Base-by-base conservation (phyloP, 2,113 vertebrate species). In the Actenoides lindsayi region DNA sequence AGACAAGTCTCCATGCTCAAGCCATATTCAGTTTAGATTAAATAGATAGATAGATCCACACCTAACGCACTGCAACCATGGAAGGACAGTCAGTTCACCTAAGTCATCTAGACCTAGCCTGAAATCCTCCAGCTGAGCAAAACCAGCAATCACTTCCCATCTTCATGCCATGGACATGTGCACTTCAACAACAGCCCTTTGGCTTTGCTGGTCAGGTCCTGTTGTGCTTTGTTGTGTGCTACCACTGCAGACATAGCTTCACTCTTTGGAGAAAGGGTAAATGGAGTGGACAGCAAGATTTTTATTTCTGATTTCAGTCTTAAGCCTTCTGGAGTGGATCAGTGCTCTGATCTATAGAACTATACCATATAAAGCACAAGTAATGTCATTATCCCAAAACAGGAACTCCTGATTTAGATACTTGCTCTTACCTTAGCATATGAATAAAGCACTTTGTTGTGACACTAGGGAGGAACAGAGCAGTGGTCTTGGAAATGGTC, bases 101-200 rank as follows among this genome's bases (percentile, higher is more conserved):
- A 54, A 65, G 12, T 41, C 16, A 23, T 37, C 30, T 46, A 30
- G 24, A 50, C 6, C 4, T 46, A 13, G 16, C 13, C 50, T 74
- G 74, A 91, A 91, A 35, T 21, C 12, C 16, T 92, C 20, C 35
- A 35, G 14, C 15, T 1, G 1, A 73, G 82, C 23, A 31, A 78
- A 79, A 30, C 3, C 16, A 76, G 14, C 12, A 67, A 30, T 4
- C 14, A 5, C 12, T 12, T 76, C 56, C 30, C 35, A 31, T 28
- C 33, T 0, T 0, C 30, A 31, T 37, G 21, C 9, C 12, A 12
- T 4, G 10, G 30, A 8, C 14, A 15, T 10, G 35, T 65, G 31
- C 4, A 75, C 44, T 65, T 65, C 35, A 70, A 18, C 24, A 35
- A 3, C 24, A 46, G 1, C 11, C 37, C 51, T 70, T 39, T 33